Percentiles rank a stretch among this genome's conserved stretches.
Evolutionary conservation across 2,888 invertebrate genomes (phyloP).

Genomic region (Leptogaster cylindrica): DNA sequence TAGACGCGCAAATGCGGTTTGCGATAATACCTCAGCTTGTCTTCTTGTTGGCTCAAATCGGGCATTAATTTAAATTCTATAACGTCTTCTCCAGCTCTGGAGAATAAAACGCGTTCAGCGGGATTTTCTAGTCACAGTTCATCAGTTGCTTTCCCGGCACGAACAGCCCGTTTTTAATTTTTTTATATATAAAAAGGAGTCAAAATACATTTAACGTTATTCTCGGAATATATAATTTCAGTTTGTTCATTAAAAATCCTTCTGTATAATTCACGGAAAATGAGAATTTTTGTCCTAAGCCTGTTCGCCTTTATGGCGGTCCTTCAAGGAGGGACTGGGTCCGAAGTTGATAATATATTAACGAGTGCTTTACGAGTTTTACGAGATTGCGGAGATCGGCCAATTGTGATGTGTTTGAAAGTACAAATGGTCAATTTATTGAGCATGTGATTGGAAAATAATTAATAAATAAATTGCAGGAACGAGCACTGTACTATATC

Average conservation of each 20-base stretch:
- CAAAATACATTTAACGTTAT: neutral
- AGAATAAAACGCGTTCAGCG: constrained; percentile 63
- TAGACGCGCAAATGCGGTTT: constrained; percentile 13
- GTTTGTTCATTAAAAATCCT: neutral
- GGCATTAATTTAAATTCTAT: constrained; percentile 53
- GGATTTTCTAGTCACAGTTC: constrained; percentile 62
- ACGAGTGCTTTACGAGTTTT: constrained; percentile 72
- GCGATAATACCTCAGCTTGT: neutral
- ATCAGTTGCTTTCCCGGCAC: constrained; percentile 62
- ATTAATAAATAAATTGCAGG: constrained; percentile 63
- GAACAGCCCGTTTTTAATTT: constrained; percentile 49
- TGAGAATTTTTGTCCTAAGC: constrained; percentile 55
- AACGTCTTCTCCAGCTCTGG: constrained; percentile 48
- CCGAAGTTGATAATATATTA: constrained; percentile 65
- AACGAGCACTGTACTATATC: constrained; percentile 73
- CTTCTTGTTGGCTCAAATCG: constrained; percentile 43
- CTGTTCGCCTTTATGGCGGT: constrained; percentile 63
- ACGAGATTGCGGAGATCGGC: constrained; percentile 73
- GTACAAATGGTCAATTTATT: constrained; percentile 61
- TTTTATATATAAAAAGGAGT: constrained; percentile 23
- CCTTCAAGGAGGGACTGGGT: constrained; percentile 62
- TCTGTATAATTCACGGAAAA: neutral
- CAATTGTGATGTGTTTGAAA: constrained; percentile 75
- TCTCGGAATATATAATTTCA: too few species aligned
- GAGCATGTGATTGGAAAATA: neutral